Evolutionary conservation across 2,888 invertebrate species (phyloP), one percentile per base, ranked within the genome.

Genomic region (Metacarcinus magister): DNA sequence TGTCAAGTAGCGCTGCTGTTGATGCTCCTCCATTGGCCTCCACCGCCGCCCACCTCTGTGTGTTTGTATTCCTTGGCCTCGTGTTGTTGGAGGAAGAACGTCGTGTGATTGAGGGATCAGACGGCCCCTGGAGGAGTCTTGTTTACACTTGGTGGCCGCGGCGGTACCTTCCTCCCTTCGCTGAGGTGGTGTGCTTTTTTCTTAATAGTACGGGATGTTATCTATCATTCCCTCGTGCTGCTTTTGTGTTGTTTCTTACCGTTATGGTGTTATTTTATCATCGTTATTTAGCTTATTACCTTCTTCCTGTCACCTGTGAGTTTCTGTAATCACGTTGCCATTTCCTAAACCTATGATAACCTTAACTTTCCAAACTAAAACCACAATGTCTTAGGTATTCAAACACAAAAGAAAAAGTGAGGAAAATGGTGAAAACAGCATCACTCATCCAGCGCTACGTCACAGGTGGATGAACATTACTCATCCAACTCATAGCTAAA

Each of bases 51-150:
- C 67, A 32, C 60, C 60, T 54, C n/a, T 54, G 54, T 92, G 54
- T 92, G 23, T 92, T 48, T 92, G n/a, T 92, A 46, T 92, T 48
- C 60, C 92, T 28, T n/a, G n/a, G 92, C 39, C 60, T 92, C 54
- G 48, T 92, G 92, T 92, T 92, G 60, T 92, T 92, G 92, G 92
- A 32, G 93, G 10, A 43, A 10, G 67, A 60, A 28, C 67, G 93
- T 93, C 44, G 67, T 93, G 39, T 93, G 93, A 93, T 93, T 93
- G 93, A 93, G 67, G 93, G 93, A 93, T 93, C 67, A 87, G 19
- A 13, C 39, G 39, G 87, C 87, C 87, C 87, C 87, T n/a, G 39
- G n/a, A 87, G 87, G 87, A 87, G 39, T 87, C 87, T 87, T 87
- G 87, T 87, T 87, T 87, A 87, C 67, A 39, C 93, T 67, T 60